Evolutionary conservation across 2,888 invertebrate species (phyloP).

Genomic region (Sphinx pinastri): DNA sequence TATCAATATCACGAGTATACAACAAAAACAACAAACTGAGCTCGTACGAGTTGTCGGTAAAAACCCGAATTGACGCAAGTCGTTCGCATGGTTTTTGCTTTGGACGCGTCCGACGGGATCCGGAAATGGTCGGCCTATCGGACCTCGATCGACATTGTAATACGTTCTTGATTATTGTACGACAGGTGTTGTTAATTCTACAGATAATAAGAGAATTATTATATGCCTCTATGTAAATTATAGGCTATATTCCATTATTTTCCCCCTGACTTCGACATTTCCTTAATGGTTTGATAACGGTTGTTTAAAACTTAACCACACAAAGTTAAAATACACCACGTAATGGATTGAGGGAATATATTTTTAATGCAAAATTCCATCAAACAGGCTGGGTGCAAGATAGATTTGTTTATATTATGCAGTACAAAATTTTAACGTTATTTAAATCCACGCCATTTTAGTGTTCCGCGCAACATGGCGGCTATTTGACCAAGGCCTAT

Average conservation of each 20-base stretch:
- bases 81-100: background rate
- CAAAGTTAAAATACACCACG: too few relatives aligned
- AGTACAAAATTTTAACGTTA: background rate
- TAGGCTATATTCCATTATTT: background rate
- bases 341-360: too few relatives aligned
- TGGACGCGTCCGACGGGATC: constrained; percentile 1
- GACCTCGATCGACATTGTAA: constrained; percentile 7
- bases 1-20: constrained; percentile 1
- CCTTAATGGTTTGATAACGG: background rate
- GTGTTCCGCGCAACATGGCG: constrained; percentile 12
- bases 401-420: too few relatives aligned
- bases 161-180: background rate
- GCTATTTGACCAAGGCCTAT: constrained; percentile 22
- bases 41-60: constrained; percentile 2
- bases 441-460: constrained; percentile 20
- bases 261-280: too few relatives aligned
- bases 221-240: background rate
- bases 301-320: background rate
- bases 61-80: constrained; percentile 20
- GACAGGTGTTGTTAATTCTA: constrained; percentile 5
- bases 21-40: constrained; percentile 10
- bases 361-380: too few relatives aligned
- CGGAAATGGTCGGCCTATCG: constrained; percentile 12
- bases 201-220: constrained; percentile 3
- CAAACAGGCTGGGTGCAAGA: too few relatives aligned